These are phyloP conservation scores for Acronicta alni DNA, from an alignment of 2,888 invertebrate species.

Conservation along the genomic window DNA sequence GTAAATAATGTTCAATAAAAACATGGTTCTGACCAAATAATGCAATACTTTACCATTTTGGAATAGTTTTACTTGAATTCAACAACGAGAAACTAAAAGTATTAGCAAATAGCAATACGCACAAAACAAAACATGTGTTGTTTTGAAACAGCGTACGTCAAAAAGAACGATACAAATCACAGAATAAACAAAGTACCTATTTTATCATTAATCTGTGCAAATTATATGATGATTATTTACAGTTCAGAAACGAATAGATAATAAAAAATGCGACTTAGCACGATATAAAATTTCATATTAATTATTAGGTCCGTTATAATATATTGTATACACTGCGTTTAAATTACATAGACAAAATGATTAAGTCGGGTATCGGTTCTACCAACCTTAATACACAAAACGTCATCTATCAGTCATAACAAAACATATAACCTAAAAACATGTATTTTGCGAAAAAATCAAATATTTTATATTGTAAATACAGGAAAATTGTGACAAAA, in stretches of 20 bases:
- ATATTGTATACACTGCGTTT: too few relatives aligned
- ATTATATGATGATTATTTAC: too few relatives aligned
- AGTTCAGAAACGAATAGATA: not conserved
- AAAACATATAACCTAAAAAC: slow-evolving; percentile 72
- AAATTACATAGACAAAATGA: too few relatives aligned
- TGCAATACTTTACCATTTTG: slow-evolving; percentile 68
- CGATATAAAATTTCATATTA: too few relatives aligned
- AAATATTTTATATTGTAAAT: slow-evolving; percentile 64
- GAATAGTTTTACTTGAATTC: slow-evolving; percentile 9
- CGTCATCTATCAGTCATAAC: slow-evolving; percentile 39
- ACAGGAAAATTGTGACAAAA: slow-evolving; percentile 67
- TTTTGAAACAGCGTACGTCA: slow-evolving; percentile 66
- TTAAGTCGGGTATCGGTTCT: not conserved
- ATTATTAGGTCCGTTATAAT: not conserved
- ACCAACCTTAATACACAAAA: slow-evolving; percentile 21
- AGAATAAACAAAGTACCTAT: too few relatives aligned
- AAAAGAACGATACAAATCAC: slow-evolving; percentile 12
- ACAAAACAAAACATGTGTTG: slow-evolving; percentile 80
- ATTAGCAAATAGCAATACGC: slow-evolving; percentile 41
- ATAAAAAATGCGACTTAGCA: too few relatives aligned
- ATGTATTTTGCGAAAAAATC: slow-evolving; percentile 72
- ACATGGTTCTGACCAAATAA: not conserved
- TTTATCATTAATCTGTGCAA: too few relatives aligned
- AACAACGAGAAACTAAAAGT: slow-evolving; percentile 12
- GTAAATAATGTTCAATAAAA: not conserved